A percentile compares a stretch with the other conserved stretches of the same genome.
These are phyloP conservation scores for Leptopilina clavipes DNA, from an alignment of 1,140 invertebrate species.

Conservation along the genomic window DNA sequence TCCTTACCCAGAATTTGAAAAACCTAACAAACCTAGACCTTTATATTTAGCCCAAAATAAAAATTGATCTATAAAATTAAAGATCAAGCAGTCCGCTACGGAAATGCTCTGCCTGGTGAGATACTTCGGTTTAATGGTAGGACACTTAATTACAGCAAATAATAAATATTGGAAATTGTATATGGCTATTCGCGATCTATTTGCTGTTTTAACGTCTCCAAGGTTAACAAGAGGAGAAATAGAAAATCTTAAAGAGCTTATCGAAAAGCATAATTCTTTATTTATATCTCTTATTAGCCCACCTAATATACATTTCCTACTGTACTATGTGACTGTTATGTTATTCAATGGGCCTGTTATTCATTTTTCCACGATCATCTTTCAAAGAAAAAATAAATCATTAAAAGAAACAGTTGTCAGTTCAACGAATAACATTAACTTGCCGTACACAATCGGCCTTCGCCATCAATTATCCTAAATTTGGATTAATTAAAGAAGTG, in stretches of 20 bases:
- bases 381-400: conserved; percentile 36
- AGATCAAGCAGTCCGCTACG: not conserved
- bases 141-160: not conserved
- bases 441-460: conserved; percentile 37
- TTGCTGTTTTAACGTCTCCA: not conserved
- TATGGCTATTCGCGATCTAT: not conserved
- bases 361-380: conserved; percentile 24
- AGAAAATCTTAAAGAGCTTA: conserved; percentile 7
- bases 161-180: not conserved
- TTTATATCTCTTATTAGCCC: conserved; percentile 22
- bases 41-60: not conserved
- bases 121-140: not conserved
- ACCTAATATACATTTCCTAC: conserved; percentile 38
- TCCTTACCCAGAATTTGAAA: not conserved
- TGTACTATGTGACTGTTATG: conserved; percentile 24
- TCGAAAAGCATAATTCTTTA: conserved; percentile 31
- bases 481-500: conserved; percentile 32
- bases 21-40: not conserved
- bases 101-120: not conserved
- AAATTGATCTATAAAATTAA: not conserved
- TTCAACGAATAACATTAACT: conserved; percentile 19
- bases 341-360: conserved; percentile 28
- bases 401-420: conserved; percentile 30
- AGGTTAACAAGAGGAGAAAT: conserved; percentile 34
- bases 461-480: conserved; percentile 22